A percentile compares a stretch with the other conserved stretches of the same genome.
These are phyloP conservation scores for Zophobas atratus DNA, from an alignment of 1,140 invertebrate genomes.

Conservation along the genomic window DNA sequence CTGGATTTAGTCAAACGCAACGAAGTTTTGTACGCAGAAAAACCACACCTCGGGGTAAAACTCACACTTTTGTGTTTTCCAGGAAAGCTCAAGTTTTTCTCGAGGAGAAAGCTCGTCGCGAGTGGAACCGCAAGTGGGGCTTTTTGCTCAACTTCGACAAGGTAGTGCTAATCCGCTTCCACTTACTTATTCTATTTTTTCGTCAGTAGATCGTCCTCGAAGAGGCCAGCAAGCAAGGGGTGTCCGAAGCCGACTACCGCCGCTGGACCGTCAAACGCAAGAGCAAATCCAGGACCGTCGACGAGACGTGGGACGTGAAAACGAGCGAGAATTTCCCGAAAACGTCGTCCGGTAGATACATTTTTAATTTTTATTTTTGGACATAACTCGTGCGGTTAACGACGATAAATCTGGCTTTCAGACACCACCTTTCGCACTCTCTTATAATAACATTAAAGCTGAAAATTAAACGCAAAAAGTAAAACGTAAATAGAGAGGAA, in stretches of 20 bases:
- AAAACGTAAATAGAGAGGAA: slow-evolving; percentile 54
- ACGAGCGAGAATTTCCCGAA: slow-evolving; percentile 36
- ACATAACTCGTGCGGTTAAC: slow-evolving; percentile 24
- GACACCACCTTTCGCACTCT: slow-evolving; percentile 45
- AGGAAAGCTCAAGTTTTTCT: slow-evolving; percentile 51
- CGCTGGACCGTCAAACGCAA: slow-evolving; percentile 23
- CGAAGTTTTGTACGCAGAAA: slow-evolving; percentile 13
- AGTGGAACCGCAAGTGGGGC: slow-evolving; percentile 57
- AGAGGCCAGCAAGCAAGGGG: slow-evolving; percentile 34
- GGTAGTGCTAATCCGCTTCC: slow-evolving; percentile 29
- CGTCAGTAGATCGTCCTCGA: slow-evolving; percentile 47
- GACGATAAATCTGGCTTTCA: slow-evolving; percentile 32
- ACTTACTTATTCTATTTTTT: slow-evolving; percentile 2
- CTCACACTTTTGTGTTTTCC: neutral
- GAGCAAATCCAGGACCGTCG: slow-evolving; percentile 35
- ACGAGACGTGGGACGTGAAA: slow-evolving; percentile 24
- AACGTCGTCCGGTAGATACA: slow-evolving; percentile 52
- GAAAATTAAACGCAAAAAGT: slow-evolving; percentile 51
- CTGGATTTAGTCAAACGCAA: slow-evolving; percentile 26
- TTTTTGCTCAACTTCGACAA: slow-evolving; percentile 53
- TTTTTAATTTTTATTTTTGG: neutral
- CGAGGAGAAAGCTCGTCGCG: slow-evolving; percentile 51
- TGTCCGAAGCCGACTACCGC: slow-evolving; percentile 47
- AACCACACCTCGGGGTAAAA: neutral
- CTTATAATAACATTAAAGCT: slow-evolving; percentile 53